Evolutionary conservation across 1,140 invertebrate genomes (phyloP).

Genomic region (Drosophila takahashii): DNA sequence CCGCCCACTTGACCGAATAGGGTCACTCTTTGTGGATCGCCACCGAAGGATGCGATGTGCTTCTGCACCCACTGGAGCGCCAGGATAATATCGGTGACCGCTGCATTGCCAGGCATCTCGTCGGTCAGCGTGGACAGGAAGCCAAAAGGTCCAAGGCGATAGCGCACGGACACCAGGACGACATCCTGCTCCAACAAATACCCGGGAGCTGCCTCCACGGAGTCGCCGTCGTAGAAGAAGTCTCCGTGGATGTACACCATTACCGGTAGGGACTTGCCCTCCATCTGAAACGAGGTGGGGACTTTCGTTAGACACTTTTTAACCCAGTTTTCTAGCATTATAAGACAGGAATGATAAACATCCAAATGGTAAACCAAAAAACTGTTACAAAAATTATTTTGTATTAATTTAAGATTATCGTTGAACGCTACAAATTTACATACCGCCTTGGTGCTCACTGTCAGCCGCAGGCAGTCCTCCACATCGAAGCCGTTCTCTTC

Average conservation of each 20-base stretch:
- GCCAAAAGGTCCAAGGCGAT: conserved; percentile 85
- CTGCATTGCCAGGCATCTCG: conserved; percentile 89
- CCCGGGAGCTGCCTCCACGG: conserved; percentile 69
- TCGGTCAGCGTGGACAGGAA: conserved; percentile 86
- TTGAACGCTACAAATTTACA: neutral
- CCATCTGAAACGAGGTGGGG: conserved; percentile 39
- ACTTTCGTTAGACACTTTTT: neutral
- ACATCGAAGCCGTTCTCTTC: conserved; percentile 65
- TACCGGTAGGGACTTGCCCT: conserved; percentile 59
- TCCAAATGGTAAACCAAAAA: no score
- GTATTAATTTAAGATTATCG: no score
- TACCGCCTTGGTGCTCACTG: conserved; percentile 74
- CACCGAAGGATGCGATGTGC: conserved; percentile 89
- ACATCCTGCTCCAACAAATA: conserved; percentile 85
- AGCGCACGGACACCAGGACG: conserved; percentile 85
- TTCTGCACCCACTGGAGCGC: conserved; percentile 88
- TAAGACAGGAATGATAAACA: no score
- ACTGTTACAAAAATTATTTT: no score
- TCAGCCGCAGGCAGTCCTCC: conserved; percentile 74
- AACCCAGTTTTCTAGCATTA: neutral
- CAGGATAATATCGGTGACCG: conserved; percentile 88
- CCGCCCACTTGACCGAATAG: conserved; percentile 88
- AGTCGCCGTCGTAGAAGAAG: conserved; percentile 79
- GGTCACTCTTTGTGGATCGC: conserved; percentile 87
- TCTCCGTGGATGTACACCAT: conserved; percentile 84